Evolutionary conservation across 2,113 vertebrate genomes (phyloP), one percentile per base, ranked within the genome.

Genomic region (Cairina moschata): DNA sequence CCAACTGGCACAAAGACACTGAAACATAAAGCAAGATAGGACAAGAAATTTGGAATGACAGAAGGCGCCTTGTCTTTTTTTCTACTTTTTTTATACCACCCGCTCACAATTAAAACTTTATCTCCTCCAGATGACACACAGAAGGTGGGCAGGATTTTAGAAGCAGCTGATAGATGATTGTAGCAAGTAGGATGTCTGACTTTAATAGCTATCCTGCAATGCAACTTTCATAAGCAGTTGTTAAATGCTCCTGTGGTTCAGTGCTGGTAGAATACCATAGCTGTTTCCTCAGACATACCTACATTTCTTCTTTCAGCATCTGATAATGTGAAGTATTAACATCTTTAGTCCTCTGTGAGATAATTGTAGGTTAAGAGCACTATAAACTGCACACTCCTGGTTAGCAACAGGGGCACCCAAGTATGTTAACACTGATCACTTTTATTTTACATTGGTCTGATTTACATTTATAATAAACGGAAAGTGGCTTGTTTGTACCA

Each of bases 71-170:
- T 82, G 54, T 74, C 52, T 84, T 32, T 80, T 48, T 79, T 42
- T 32, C 17, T 17, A 4, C 29, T 48, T 55, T 54, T 36, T 63
- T 63, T 74, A 29, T 17, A 83, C 69, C 72, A 68, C 38, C 54
- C n/a, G 18, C 60, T 94, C 79, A 94, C 69, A 90, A 84, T 94
- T 92, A 92, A 93, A 91, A 88, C 18, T 86, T 90, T 88, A 48
- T 94, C 71, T 93, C 69, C 60, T 89, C 82, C 89, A 83, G 72
- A 90, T 95, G 88, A 86, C 85, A 91, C 67, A 85, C 62, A 80
- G 91, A 79, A 90, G 46, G 82, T 92, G 89, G 89, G 92, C 59
- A 95, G 71, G 86, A 91, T 93, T 92, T 88, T 93, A 93, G 82
- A 84, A 90, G 85, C 65, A 88, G 69, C 73, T 90, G 77, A 83